These are phyloP conservation scores for Yponomeuta cagnagella DNA, from an alignment of 2,888 invertebrate species.

Conservation along the genomic window DNA sequence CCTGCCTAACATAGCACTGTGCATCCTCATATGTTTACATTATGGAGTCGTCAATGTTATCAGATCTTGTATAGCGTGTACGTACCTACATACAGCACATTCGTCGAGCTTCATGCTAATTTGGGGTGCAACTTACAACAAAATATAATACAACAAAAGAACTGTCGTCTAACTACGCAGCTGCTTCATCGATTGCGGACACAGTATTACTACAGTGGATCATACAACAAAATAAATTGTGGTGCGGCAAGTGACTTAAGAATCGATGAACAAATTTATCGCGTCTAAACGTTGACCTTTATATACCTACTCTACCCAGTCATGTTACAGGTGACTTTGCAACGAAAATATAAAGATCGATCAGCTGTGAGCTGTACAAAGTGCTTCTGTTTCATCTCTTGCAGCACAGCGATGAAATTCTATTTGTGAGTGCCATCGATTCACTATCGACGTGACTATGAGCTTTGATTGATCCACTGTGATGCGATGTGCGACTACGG, in stretches of 20 bases:
- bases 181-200: no score
- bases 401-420: slow-evolving; percentile 53
- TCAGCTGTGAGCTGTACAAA: background rate
- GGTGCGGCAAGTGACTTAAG: no score
- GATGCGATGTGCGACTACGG: slow-evolving; percentile 27
- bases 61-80: background rate
- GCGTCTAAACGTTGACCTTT: no score
- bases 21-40: background rate
- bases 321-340: no score
- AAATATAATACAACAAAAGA: background rate
- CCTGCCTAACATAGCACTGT: background rate
- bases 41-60: background rate
- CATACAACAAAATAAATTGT: no score
- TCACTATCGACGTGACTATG: background rate
- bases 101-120: background rate
- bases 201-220: no score
- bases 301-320: no score
- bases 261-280: no score
- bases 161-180: background rate
- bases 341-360: no score
- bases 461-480: slow-evolving; percentile 40
- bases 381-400: background rate
- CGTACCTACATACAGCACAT: background rate
- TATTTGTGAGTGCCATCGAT: slow-evolving; percentile 36
- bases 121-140: background rate